These are phyloP conservation scores for Tolmerus cingulatus DNA, from an alignment of 2,888 invertebrate species.

Conservation along the genomic window DNA sequence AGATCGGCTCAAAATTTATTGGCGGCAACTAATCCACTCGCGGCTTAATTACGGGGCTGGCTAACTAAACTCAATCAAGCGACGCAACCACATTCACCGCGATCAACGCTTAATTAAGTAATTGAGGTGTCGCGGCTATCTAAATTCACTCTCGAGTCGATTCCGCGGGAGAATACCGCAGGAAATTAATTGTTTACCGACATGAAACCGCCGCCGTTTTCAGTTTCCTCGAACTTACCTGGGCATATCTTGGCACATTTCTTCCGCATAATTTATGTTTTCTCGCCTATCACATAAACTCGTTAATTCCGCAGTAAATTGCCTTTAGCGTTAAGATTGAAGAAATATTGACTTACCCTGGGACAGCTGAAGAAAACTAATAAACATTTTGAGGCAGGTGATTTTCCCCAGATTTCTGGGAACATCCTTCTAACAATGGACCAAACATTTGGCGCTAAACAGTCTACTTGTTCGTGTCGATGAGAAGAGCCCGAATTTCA, in stretches of 20 bases:
- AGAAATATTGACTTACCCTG: not conserved
- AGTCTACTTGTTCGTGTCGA: not conserved
- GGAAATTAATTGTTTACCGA: conserved; percentile 49
- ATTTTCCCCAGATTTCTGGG: not conserved
- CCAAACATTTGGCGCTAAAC: not conserved
- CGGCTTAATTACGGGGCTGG: conserved; percentile 41
- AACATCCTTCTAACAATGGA: not conserved
- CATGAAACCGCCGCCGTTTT: conserved; percentile 45
- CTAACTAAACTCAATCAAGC: conserved; percentile 36
- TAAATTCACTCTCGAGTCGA: conserved; percentile 45
- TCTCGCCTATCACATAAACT: not conserved
- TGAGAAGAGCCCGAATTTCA: not conserved
- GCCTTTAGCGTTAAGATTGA: not conserved
- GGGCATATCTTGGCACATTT: not conserved
- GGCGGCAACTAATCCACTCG: conserved; percentile 44
- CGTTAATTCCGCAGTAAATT: not conserved
- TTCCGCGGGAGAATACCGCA: conserved; percentile 35
- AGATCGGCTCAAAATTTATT: conserved; percentile 46
- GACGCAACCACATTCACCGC: not conserved
- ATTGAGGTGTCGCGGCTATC: conserved; percentile 47
- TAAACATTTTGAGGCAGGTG: not conserved
- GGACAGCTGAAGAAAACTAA: not conserved
- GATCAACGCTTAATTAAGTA: conserved; percentile 48
- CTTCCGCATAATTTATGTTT: not conserved
- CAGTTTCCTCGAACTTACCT: not conserved